phyloP scores from a whole-genome alignment of 2,113 vertebrate species.

The Nyctibius bracteatus region DNA sequence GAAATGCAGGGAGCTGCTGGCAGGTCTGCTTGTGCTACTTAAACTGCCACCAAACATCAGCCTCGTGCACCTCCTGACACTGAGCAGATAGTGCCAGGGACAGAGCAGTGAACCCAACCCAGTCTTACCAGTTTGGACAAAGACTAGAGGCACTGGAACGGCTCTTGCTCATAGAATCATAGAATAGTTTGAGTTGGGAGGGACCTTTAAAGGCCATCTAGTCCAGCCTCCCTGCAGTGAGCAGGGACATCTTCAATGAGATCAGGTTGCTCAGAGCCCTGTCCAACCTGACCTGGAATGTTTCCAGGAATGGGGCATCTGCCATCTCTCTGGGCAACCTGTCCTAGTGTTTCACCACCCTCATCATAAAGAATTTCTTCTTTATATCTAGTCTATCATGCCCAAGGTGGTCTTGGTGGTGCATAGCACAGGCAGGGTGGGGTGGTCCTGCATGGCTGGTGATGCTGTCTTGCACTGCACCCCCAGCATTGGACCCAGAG shows the following conservation, averaged over 20 bases:
- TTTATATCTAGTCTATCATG: fast-evolving
- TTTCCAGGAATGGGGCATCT: not conserved
- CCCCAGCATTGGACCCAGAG: not conserved
- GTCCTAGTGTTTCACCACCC: not conserved
- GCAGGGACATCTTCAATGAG: not conserved
- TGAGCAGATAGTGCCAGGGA: not conserved
- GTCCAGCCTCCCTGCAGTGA: not conserved
- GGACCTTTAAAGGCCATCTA: not conserved
- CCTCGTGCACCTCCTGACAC: not conserved
- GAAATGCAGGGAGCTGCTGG: not conserved
- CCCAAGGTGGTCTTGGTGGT: not conserved
- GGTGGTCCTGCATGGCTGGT: not conserved
- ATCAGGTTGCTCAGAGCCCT: not conserved
- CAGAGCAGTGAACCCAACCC: not conserved
- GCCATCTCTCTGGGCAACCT: not conserved
- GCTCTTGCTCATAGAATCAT: not conserved
- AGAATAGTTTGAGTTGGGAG: not conserved
- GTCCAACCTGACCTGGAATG: not conserved
- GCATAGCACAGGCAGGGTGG: not conserved
- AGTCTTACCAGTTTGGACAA: not conserved
- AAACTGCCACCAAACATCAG: not conserved
- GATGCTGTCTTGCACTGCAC: not conserved
- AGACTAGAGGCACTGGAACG: not conserved
- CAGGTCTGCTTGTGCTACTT: not conserved
- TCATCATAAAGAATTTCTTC: not conserved